Conservation (phyloP, 2,888 invertebrate species). For the Apodemia duryi region DNA sequence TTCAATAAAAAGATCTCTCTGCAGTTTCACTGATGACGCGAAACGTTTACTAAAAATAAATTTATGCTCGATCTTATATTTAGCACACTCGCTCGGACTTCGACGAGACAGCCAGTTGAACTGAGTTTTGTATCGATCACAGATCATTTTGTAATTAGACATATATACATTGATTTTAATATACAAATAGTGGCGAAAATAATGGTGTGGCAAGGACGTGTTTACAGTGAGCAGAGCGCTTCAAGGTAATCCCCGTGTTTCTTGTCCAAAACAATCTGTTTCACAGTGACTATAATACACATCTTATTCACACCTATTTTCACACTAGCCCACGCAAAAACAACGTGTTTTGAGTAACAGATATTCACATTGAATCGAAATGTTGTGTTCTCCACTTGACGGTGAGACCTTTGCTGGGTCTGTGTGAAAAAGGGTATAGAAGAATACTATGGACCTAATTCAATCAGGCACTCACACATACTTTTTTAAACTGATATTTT, state of each 20-base stretch:
- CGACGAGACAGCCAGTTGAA: slow-evolving; percentile 68
- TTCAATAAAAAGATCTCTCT: slow-evolving; percentile 34
- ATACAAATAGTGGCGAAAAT: slow-evolving; percentile 31
- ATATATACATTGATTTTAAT: slow-evolving; percentile 12
- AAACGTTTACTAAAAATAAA: slow-evolving; percentile 74
- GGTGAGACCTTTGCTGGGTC: slow-evolving; percentile 59
- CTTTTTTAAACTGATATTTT: slow-evolving; percentile 32
- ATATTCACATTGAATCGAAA: slow-evolving; percentile 70
- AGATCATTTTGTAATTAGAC: slow-evolving; percentile 53
- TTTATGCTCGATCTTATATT: slow-evolving; percentile 76
- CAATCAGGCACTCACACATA: slow-evolving; percentile 33
- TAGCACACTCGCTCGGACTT: slow-evolving; percentile 69
- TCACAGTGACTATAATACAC: slow-evolving; percentile 65
- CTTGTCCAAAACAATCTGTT: slow-evolving; percentile 62
- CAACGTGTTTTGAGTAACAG: slow-evolving; percentile 70
- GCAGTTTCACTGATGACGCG: slow-evolving; percentile 61
- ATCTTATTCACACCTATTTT: slow-evolving; percentile 77
- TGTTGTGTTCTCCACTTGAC: slow-evolving; percentile 74
- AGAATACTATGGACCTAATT: slow-evolving; percentile 37
- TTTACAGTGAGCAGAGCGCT: slow-evolving; percentile 47
- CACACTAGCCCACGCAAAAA: slow-evolving; percentile 75
- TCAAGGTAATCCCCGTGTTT: slow-evolving; percentile 68
- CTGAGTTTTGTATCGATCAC: slow-evolving; percentile 69
- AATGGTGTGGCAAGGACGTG: slow-evolving; percentile 47
- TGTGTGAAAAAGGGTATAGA: slow-evolving; percentile 41